These are phyloP conservation scores for Gari tellinella DNA, from an alignment of 2,888 invertebrate genomes.

Conservation along the genomic window DNA sequence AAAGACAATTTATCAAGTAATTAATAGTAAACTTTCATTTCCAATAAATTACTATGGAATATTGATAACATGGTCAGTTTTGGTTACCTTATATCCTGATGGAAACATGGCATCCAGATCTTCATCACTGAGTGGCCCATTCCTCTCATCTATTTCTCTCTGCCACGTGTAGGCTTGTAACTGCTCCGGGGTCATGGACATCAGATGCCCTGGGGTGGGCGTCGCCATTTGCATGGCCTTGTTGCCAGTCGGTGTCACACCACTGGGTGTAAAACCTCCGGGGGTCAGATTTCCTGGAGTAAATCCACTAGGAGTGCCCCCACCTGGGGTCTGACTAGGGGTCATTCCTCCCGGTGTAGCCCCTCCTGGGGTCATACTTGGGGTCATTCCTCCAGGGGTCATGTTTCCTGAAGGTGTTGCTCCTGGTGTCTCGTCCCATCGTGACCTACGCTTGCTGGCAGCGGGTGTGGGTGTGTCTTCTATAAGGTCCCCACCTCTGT, in stretches of 20 bases:
- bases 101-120: slow-evolving; percentile 99
- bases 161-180: slow-evolving; percentile 99
- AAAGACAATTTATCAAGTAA: too few relatives aligned
- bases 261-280: slow-evolving; percentile 83
- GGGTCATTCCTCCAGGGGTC: slow-evolving; percentile 87
- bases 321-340: slow-evolving; percentile 76
- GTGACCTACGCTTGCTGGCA: slow-evolving; percentile 96
- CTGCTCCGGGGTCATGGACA: slow-evolving; percentile 99
- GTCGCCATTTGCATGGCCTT: slow-evolving; percentile 99
- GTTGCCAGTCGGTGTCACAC: slow-evolving; percentile 86
- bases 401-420: slow-evolving; percentile 85
- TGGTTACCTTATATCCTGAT: slow-evolving; percentile 97
- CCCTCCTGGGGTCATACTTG: slow-evolving; percentile 78
- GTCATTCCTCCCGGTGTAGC: slow-evolving; percentile 82
- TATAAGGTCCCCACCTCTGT: slow-evolving; percentile 88
- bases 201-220: slow-evolving; percentile 96
- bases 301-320: slow-evolving; percentile 84
- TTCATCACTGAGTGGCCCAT: slow-evolving; percentile 97
- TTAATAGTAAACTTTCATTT: too few relatives aligned
- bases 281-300: slow-evolving; percentile 84
- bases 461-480: slow-evolving; percentile 97
- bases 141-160: slow-evolving; percentile 98
- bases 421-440: slow-evolving; percentile 99
- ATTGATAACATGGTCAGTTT: too few relatives aligned
- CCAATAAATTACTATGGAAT: too few relatives aligned